A percentile compares a stretch with the other conserved stretches of the same genome.
These are phyloP conservation scores for Macrosoma leucophasiata DNA, from an alignment of 2,888 invertebrate genomes.

Conservation along the genomic window DNA sequence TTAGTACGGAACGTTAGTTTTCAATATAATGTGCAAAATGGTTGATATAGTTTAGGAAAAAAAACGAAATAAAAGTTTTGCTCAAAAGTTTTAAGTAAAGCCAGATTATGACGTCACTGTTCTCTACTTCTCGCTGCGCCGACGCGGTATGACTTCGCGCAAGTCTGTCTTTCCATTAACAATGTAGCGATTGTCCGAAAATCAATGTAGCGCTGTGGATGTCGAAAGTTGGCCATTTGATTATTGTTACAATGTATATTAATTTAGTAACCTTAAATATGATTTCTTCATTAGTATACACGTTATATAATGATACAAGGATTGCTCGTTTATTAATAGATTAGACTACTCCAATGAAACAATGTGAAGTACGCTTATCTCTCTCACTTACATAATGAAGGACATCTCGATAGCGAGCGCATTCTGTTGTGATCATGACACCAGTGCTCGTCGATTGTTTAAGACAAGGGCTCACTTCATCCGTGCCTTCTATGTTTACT, in stretches of 20 bases:
- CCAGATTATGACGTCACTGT: no score
- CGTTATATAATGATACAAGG: neutral
- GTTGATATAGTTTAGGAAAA: no score
- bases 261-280: neutral
- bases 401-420: slow-evolving; percentile 27
- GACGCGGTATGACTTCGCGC: no score
- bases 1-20: neutral
- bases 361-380: neutral
- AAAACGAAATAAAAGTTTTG: no score
- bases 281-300: neutral
- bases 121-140: no score
- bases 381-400: slow-evolving; percentile 36
- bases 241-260: neutral
- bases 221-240: neutral
- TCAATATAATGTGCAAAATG: neutral
- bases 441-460: slow-evolving; percentile 21
- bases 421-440: slow-evolving; percentile 29
- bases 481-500: no score
- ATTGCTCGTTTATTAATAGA: neutral
- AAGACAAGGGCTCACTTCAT: slow-evolving; percentile 18
- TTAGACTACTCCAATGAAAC: neutral
- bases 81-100: no score
- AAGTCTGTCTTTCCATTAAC: no score
- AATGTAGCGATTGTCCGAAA: no score
- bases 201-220: neutral